Evolutionary conservation across 2,113 vertebrate genomes (phyloP).

Genomic region (Ameiurus melas): DNA sequence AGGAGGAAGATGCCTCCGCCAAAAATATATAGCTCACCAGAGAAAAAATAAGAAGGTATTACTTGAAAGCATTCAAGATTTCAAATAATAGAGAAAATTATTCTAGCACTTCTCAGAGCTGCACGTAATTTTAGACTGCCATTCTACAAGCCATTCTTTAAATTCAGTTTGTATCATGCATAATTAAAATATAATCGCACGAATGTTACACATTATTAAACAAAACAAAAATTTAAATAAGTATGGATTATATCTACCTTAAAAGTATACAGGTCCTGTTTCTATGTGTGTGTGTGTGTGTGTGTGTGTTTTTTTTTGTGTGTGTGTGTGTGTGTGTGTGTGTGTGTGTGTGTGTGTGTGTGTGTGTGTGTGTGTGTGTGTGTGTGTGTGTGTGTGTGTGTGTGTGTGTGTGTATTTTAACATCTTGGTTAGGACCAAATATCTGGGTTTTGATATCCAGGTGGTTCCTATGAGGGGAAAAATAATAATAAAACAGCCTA

Average conservation of each 20-base stretch:
- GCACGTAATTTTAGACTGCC: background rate
- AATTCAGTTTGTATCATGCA: background rate
- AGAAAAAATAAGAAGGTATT: background rate
- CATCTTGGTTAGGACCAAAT: background rate
- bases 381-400: background rate
- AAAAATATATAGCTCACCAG: slow-evolving; percentile 8
- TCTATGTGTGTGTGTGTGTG: too few species aligned
- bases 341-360: too few species aligned
- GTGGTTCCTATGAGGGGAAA: background rate
- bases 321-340: too few species aligned
- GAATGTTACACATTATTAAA: background rate
- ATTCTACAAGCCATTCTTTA: background rate
- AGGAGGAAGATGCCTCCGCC: slow-evolving; percentile 47
- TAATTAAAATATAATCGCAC: background rate
- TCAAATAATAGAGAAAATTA: background rate
- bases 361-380: too few species aligned
- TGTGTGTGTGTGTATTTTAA: background rate
- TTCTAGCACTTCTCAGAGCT: background rate
- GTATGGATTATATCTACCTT: background rate
- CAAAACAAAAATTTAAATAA: background rate
- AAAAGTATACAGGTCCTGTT: too few species aligned
- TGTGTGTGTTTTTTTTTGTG: too few species aligned
- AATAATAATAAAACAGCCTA: background rate
- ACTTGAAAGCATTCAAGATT: background rate
- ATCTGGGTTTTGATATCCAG: background rate